These are phyloP conservation scores for Eriosoma lanigerum DNA, from an alignment of 1,140 invertebrate species.

Conservation along the genomic window DNA sequence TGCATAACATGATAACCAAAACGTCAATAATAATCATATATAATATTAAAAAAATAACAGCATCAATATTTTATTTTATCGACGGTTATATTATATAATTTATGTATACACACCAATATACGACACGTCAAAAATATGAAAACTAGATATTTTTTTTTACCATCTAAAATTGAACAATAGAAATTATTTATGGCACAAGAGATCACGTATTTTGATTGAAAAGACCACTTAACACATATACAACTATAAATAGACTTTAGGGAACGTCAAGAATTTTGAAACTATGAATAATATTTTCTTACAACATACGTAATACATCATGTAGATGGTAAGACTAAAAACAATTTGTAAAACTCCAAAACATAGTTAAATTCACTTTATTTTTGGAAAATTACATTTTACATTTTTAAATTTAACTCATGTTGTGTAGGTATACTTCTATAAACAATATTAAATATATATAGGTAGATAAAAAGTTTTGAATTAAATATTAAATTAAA, in stretches of 20 bases:
- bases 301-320: background rate
- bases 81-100: background rate
- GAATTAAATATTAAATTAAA: too few relatives aligned
- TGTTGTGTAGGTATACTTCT: too few relatives aligned
- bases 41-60: background rate
- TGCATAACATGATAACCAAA: too few relatives aligned
- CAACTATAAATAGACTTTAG: slow-evolving; percentile 6
- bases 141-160: background rate
- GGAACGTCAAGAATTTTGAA: slow-evolving; percentile 19
- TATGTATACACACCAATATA: background rate
- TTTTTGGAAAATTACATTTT: background rate
- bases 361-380: background rate
- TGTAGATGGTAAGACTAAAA: background rate
- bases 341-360: background rate
- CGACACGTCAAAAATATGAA: slow-evolving; percentile 14
- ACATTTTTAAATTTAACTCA: background rate
- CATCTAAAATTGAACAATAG: background rate
- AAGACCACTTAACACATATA: background rate
- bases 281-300: slow-evolving; percentile 30
- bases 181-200: slow-evolving; percentile 15
- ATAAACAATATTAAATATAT: too few relatives aligned
- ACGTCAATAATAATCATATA: background rate
- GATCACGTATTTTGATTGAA: slow-evolving; percentile 19
- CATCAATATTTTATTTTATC: slow-evolving; percentile 9
- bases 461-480: too few relatives aligned